Evolutionary conservation across 2,888 invertebrate species (phyloP).

Genomic region (Uloborus plumipes): DNA sequence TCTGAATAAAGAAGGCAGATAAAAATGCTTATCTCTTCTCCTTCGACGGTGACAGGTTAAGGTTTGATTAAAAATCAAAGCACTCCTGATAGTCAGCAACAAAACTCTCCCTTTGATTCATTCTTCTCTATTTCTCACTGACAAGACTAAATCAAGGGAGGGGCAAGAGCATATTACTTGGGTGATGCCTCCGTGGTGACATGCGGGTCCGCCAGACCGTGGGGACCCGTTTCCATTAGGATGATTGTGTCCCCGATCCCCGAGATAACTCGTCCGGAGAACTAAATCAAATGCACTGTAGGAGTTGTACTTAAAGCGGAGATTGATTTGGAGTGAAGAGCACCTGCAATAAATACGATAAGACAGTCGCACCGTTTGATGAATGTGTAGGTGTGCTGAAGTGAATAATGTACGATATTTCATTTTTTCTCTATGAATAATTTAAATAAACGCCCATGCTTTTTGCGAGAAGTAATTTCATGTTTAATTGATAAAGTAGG

Average conservation of each 20-base stretch:
- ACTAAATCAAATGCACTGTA: not conserved
- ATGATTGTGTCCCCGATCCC: conserved; percentile 41
- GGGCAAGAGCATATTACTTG: not conserved
- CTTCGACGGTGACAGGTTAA: too few species aligned
- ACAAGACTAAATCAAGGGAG: not conserved
- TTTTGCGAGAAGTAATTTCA: too few species aligned
- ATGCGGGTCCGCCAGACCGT: conserved; percentile 23
- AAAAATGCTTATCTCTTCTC: too few species aligned
- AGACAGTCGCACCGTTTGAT: not conserved
- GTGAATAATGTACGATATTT: too few species aligned
- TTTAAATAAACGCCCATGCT: too few species aligned
- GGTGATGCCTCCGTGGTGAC: conserved; percentile 27
- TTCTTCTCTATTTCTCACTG: not conserved
- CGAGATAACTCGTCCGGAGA: conserved; percentile 27
- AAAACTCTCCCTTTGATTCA: not conserved
- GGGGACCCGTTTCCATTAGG: conserved; percentile 42
- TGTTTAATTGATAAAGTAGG: too few species aligned
- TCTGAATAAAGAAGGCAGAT: too few species aligned
- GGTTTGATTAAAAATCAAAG: not conserved
- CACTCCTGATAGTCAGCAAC: not conserved
- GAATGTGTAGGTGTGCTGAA: not conserved
- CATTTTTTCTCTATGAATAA: too few species aligned
- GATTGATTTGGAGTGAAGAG: not conserved
- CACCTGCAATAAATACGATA: not conserved
- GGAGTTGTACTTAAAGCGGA: not conserved